These are phyloP conservation scores for Lepeophtheirus nordmannii DNA, from an alignment of 2,888 invertebrate species.

Conservation along the genomic window DNA sequence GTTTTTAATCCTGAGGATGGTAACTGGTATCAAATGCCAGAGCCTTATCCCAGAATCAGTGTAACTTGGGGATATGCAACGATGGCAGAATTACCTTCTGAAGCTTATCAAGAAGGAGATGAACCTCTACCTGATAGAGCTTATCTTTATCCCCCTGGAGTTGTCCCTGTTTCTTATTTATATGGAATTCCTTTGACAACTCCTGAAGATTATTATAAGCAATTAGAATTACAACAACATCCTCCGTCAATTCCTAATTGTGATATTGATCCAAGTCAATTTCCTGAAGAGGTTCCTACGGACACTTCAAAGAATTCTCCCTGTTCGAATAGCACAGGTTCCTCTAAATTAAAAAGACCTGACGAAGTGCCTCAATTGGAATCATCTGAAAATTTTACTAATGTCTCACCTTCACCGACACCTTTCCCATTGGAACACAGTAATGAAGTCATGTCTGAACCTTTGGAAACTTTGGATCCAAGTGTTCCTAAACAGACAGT, in stretches of 20 bases:
- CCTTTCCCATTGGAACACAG: background rate
- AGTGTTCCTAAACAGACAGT: background rate
- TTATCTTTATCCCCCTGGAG: constrained; percentile 15
- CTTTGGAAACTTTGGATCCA: background rate
- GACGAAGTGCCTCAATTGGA: background rate
- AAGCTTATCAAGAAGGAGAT: constrained; percentile 15
- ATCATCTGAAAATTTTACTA: background rate
- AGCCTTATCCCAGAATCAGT: background rate
- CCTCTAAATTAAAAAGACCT: background rate
- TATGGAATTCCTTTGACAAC: constrained; percentile 10
- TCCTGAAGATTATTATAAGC: background rate
- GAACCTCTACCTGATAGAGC: constrained; percentile 10
- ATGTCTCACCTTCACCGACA: background rate
- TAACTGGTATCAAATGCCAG: constrained; percentile 20
- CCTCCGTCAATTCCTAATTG: background rate
- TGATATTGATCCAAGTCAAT: too few species aligned
- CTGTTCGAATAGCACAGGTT: too few species aligned
- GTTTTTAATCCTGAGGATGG: constrained; percentile 19
- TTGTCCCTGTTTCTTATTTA: constrained; percentile 17
- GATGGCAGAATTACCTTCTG: constrained; percentile 19
- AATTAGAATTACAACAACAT: background rate
- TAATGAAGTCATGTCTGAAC: background rate
- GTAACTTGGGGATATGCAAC: constrained; percentile 2
- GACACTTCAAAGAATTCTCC: too few species aligned
- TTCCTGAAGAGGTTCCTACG: too few species aligned